Percentiles rank a stretch among this genome's conserved stretches.
Evolutionary conservation across 2,888 invertebrate genomes (phyloP).

Genomic region (Phlogophora meticulosa): DNA sequence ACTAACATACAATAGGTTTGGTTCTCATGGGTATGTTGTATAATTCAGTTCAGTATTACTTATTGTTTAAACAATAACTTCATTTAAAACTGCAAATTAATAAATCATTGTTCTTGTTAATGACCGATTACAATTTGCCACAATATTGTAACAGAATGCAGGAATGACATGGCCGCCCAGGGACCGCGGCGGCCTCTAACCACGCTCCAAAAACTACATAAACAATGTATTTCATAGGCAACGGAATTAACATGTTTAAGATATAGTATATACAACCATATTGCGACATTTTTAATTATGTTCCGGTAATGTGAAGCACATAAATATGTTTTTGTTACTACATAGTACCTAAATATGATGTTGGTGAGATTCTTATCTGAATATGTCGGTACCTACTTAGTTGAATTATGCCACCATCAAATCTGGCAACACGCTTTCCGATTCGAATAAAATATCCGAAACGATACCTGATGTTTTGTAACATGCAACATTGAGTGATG

Average conservation of each 20-base stretch:
- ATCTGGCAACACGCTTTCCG: background rate
- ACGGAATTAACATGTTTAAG: constrained; percentile 20
- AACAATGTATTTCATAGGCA: constrained; percentile 36
- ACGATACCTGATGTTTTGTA: constrained; percentile 24
- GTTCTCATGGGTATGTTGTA: too few relatives aligned
- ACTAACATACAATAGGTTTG: too few relatives aligned
- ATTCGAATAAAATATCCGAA: background rate
- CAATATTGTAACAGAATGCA: background rate
- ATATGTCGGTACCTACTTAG: background rate
- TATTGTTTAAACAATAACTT: background rate
- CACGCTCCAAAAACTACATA: constrained; percentile 54
- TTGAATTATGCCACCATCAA: background rate
- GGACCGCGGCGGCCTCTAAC: constrained; percentile 34
- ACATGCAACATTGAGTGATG: constrained; percentile 17
- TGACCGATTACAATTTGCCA: background rate
- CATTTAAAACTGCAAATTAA: background rate
- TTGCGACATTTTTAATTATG: constrained; percentile 25
- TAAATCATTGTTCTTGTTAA: background rate
- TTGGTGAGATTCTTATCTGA: background rate
- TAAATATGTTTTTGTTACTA: background rate
- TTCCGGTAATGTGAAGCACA: constrained; percentile 17
- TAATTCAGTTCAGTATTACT: too few relatives aligned
- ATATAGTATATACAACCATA: background rate
- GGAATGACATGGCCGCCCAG: constrained; percentile 1
- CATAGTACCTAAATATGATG: background rate